A percentile compares a stretch with the other conserved stretches of the same genome.
Conservation (phyloP, 1,140 invertebrate species). For the Venustaconcha ellipsiformis region DNA sequence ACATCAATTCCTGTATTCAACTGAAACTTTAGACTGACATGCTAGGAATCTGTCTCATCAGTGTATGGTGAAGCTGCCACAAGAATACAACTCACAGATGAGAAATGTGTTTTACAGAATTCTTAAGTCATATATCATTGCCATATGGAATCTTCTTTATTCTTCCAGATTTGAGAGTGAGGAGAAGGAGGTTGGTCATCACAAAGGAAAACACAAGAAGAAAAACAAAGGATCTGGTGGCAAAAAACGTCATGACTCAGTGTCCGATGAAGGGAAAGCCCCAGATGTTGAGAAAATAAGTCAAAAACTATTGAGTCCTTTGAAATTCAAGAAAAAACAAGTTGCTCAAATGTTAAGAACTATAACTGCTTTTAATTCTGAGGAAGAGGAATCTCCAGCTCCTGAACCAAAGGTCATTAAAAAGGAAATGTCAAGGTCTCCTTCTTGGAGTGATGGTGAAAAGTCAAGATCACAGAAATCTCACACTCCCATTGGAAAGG, state of each 20-base stretch:
- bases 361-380: conserved; percentile 26
- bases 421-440: conserved; percentile 19
- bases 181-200: conserved; percentile 7
- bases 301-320: conserved; percentile 25
- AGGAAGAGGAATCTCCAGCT: conserved; percentile 29
- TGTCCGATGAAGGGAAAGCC: conserved; percentile 13
- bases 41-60: no score
- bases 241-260: conserved; percentile 22
- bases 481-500: conserved; percentile 30
- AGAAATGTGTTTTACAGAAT: no score
- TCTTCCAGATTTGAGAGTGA: conserved; percentile 23
- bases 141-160: no score
- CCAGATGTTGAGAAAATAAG: conserved; percentile 15
- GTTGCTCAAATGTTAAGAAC: conserved; percentile 18
- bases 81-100: no score
- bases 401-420: conserved; percentile 6
- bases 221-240: conserved; percentile 17
- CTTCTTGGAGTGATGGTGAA: neutral
- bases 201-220: conserved; percentile 36
- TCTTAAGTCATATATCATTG: no score
- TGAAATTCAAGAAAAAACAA: conserved; percentile 28
- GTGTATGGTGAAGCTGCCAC: no score
- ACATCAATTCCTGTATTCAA: no score
- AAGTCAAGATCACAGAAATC: conserved; percentile 10
- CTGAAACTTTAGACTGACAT: no score